Percentiles rank a stretch among this genome's conserved stretches.
These are phyloP conservation scores for Platyrinchus mystaceus DNA, from an alignment of 2,797 vertebrate genomes.

Conservation along the genomic window DNA sequence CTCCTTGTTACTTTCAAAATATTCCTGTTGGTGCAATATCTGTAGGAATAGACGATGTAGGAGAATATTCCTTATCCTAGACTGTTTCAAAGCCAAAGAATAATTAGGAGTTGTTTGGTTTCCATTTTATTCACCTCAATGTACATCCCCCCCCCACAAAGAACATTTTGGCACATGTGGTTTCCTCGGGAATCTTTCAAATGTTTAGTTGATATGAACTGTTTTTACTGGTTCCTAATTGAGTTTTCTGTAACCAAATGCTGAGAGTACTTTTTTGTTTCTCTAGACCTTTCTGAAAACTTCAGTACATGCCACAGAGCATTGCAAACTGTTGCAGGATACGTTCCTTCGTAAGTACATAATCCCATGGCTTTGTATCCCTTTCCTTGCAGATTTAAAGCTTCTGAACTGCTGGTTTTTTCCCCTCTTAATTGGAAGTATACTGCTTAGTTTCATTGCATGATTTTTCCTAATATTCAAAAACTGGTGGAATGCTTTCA, in stretches of 20 bases:
- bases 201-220: not conserved
- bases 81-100: not conserved
- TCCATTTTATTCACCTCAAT: not conserved
- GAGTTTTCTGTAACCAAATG: not conserved
- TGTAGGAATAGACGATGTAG: not conserved
- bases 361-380: not conserved
- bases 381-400: not conserved
- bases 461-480: not conserved
- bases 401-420: not conserved
- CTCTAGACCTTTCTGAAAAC: slow-evolving; percentile 82
- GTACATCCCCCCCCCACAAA: not conserved
- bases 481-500: not conserved
- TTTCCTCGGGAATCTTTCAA: not conserved
- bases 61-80: not conserved
- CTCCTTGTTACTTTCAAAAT: not conserved
- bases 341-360: slow-evolving; percentile 94
- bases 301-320: slow-evolving; percentile 91
- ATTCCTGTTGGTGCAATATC: not conserved
- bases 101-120: not conserved
- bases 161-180: not conserved
- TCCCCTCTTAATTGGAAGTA: not conserved
- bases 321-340: slow-evolving; percentile 88
- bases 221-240: not conserved
- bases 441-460: not conserved
- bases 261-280: not conserved